phyloP scores from a whole-genome alignment of 2,797 vertebrate genomes.

The Melanotaenia nigrans region DNA sequence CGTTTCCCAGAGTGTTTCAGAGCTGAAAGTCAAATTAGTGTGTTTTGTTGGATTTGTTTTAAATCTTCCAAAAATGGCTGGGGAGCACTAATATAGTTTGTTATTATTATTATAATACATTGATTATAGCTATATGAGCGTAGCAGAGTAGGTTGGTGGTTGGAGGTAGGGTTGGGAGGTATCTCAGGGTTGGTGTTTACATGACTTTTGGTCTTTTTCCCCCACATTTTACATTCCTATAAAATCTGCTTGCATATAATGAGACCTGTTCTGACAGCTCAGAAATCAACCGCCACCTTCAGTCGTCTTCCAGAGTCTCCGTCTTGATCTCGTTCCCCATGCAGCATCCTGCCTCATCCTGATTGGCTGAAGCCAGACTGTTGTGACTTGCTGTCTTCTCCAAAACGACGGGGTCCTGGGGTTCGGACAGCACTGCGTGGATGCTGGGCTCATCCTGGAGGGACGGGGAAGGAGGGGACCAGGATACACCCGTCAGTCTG shows the following conservation, averaged over 20 bases:
- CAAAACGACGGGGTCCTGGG: constrained; percentile 92
- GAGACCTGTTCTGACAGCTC: constrained; percentile 60
- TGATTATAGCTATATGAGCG: constrained; percentile 65
- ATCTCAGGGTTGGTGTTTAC: constrained; percentile 74
- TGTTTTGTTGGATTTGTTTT: constrained; percentile 28
- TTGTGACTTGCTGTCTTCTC: constrained; percentile 93
- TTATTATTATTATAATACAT: constrained; percentile 51
- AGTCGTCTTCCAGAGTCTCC: constrained; percentile 96
- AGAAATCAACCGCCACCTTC: constrained; percentile 63
- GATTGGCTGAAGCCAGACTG: constrained; percentile 88
- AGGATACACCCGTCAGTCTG: constrained; percentile 79
- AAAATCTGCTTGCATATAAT: constrained; percentile 77
- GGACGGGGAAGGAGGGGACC: constrained; percentile 80
- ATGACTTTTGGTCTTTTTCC: constrained; percentile 76
- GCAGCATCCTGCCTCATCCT: constrained; percentile 61
- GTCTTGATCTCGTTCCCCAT: constrained; percentile 90
- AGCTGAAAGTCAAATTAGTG: background rate
- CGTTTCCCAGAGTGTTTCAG: constrained; percentile 3
- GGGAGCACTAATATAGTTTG: constrained; percentile 47
- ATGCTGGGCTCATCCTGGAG: constrained; percentile 92
- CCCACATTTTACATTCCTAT: constrained; percentile 69
- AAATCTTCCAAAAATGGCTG: constrained; percentile 39
- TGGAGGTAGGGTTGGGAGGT: constrained; percentile 79
- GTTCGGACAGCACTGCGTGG: constrained; percentile 84
- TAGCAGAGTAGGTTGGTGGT: constrained; percentile 74